Evolutionary conservation across 1,140 invertebrate species (phyloP), one percentile per base, ranked within the genome.

Genomic region (Oncopeltus fasciatus): DNA sequence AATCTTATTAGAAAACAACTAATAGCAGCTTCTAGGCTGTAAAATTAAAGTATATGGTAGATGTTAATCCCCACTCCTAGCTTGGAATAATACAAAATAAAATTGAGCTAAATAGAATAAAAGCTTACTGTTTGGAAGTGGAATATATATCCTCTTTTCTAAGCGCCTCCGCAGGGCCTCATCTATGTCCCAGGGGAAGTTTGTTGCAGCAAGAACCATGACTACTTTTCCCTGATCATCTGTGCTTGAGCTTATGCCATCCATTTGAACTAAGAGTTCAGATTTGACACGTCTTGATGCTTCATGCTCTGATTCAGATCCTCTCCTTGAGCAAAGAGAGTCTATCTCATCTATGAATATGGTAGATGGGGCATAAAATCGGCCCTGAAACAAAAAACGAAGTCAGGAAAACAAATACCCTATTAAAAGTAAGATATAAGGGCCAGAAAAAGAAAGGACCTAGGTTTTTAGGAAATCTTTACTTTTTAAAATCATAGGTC

Each of bases 341-440:
- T 99, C 97, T 63, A 99, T 99, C 81, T 99, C 97, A 77, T 99
- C 97, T 63, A 99, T 95, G 75, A 99, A 99, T 68, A 99, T 98
- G 46, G 95, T 99, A 70, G 92, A 95, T 16, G 97, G 97, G 58
- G 97, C 95, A 81, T 99, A 97, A 79, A 97, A 98, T 67, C 95
- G 79, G 4, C 95, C 95, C 90, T 92, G 73, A 27, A 77, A 74
- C 26, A n/a, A 57, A 57, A 56, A 49, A 49, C 26, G 1, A 28
- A 51, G 2, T 20, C 18, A n/a, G n/a, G n/a, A n/a, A n/a, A n/a
- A n/a, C n/a, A n/a, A n/a, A n/a, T n/a, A n/a, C n/a, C n/a, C n/a
- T n/a, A n/a, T n/a, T n/a, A n/a, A n/a, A n/a, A n/a, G n/a, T n/a
- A n/a, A n/a, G n/a, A n/a, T n/a, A n/a, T n/a, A n/a, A n/a, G n/a